A percentile compares a stretch with the other conserved stretches of the same genome.
Conservation (phyloP, 2,888 invertebrate species). For the Griposia aprilina region DNA sequence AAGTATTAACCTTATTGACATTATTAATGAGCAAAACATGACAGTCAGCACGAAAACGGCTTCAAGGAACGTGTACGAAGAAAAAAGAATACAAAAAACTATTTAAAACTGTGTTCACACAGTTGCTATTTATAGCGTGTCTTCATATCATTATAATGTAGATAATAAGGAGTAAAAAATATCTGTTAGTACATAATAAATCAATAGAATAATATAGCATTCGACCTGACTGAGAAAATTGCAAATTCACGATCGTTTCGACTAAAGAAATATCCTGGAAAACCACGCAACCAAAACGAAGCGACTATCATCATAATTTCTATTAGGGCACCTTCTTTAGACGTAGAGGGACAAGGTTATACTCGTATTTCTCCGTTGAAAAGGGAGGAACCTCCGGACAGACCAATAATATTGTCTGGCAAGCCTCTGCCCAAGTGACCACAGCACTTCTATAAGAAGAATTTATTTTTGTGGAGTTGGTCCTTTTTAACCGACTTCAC, state of each 20-base stretch:
- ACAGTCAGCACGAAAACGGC: constrained; percentile 52
- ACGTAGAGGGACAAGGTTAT: no score
- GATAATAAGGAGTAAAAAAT: constrained; percentile 1
- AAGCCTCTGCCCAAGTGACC: not conserved
- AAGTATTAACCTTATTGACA: constrained; percentile 72
- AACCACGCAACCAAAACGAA: not conserved
- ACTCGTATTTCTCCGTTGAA: not conserved
- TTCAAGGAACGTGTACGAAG: constrained; percentile 7
- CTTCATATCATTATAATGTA: not conserved
- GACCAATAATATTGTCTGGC: no score
- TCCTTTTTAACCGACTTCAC: no score
- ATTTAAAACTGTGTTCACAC: not conserved
- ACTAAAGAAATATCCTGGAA: not conserved
- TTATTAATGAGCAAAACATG: constrained; percentile 70
- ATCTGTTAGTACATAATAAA: not conserved
- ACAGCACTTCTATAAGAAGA: not conserved
- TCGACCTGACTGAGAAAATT: not conserved
- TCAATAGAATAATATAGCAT: not conserved
- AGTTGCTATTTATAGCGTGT: constrained; percentile 14
- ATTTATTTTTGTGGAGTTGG: not conserved
- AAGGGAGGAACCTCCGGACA: no score
- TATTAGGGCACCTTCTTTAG: not conserved
- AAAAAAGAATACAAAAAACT: constrained; percentile 33
- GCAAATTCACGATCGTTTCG: not conserved
- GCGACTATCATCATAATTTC: not conserved